These are phyloP conservation scores for Hypomecis punctinalis DNA, from an alignment of 2,888 invertebrate species.

Conservation along the genomic window DNA sequence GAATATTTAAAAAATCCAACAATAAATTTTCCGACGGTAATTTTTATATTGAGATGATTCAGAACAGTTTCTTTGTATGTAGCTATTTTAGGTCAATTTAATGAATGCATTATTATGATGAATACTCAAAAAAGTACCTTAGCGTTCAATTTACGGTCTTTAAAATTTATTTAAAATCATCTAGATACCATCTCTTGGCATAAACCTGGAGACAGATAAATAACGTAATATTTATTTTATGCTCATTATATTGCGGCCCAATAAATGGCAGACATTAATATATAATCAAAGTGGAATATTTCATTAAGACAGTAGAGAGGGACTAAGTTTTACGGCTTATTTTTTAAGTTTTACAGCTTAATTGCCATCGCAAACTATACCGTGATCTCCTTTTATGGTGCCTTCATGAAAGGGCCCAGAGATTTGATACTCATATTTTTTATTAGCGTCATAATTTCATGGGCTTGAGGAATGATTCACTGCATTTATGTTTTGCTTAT, in stretches of 20 bases:
- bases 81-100: too few species aligned
- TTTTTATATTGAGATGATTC: too few species aligned
- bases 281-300: slow-evolving; percentile 77
- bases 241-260: slow-evolving; percentile 63
- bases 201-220: slow-evolving; percentile 40
- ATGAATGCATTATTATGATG: neutral
- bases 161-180: slow-evolving; percentile 19
- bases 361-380: slow-evolving; percentile 81
- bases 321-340: slow-evolving; percentile 78
- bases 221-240: slow-evolving; percentile 64
- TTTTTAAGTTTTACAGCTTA: slow-evolving; percentile 66
- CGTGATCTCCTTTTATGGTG: slow-evolving; percentile 75
- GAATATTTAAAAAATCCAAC: too few species aligned
- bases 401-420: slow-evolving; percentile 63
- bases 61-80: too few species aligned
- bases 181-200: slow-evolving; percentile 26
- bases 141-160: slow-evolving; percentile 12
- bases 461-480: slow-evolving; percentile 13
- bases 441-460: slow-evolving; percentile 23
- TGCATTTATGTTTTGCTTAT: slow-evolving; percentile 3
- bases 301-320: slow-evolving; percentile 75
- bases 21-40: too few species aligned
- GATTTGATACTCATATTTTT: slow-evolving; percentile 49
- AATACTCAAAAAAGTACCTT: neutral
- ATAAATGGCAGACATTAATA: slow-evolving; percentile 74